Percentiles rank a stretch among this genome's conserved stretches.
Conservation (phyloP, 2,797 vertebrate species). For the Simalia tracyae region DNA sequence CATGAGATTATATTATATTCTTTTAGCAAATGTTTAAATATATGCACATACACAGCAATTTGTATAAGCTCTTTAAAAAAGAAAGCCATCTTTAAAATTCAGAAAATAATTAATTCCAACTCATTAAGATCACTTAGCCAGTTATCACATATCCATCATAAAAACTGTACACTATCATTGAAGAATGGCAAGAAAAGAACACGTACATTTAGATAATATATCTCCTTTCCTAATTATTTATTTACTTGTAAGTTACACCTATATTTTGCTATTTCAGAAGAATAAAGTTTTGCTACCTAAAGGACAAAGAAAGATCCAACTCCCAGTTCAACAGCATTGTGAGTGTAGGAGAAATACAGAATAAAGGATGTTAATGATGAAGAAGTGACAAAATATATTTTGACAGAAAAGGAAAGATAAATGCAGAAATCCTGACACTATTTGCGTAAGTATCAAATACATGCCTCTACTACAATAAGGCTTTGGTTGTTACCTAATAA, state of each 20-base stretch:
- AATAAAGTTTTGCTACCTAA: slow-evolving; percentile 22
- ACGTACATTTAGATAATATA: not conserved
- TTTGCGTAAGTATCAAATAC: not conserved
- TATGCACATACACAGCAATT: not conserved
- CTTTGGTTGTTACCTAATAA: not conserved
- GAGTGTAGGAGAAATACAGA: not conserved
- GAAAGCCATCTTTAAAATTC: slow-evolving; percentile 13
- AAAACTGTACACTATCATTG: not conserved
- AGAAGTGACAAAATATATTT: slow-evolving; percentile 36
- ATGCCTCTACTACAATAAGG: not conserved
- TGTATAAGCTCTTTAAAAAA: slow-evolving; percentile 1
- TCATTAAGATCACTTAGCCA: not conserved
- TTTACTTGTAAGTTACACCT: not conserved
- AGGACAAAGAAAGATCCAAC: not conserved
- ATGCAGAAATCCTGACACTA: accelerated
- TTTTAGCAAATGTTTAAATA: not conserved
- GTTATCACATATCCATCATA: not conserved
- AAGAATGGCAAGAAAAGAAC: not conserved
- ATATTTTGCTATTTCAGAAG: not conserved
- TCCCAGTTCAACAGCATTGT: slow-evolving; percentile 3
- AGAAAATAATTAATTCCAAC: not conserved
- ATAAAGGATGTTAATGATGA: slow-evolving; percentile 10
- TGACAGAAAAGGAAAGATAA: slow-evolving; percentile 15
- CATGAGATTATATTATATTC: not conserved
- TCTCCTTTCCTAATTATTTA: not conserved